Base-by-base conservation (phyloP, 1,140 invertebrate species). In the Macrosteles quadrilineatus region DNA sequence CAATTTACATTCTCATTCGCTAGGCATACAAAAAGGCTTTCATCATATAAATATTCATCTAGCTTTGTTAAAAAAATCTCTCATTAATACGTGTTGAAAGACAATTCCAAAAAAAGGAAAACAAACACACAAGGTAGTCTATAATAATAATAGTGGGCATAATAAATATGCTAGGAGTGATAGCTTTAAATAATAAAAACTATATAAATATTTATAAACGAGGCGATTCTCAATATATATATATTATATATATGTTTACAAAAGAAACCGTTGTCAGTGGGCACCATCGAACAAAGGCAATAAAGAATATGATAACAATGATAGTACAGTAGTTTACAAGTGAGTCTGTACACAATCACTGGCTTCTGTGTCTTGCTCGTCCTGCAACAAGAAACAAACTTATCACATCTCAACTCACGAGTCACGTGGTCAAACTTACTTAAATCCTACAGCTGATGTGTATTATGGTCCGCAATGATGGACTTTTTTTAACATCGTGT, bases 231-330 rank as follows among this genome's bases (percentile, higher is more conserved):
- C n/a, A n/a, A n/a, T n/a, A n/a, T n/a, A 40, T 66, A 66, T 43
- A 27, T 43, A 66, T 23, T 45, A 27, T 66, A 25, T 32, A 64
- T n/a, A 25, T 27, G 27, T 43, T n/a, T 40, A 43, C 19, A 66
- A 64, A 66, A 27, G 23, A 66, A n/a, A 43, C 40, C 23, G 25
- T 66, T 19, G 31, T 45, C 19, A 25, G 17, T 19, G 32, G 40
- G 63, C 63, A 66, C 63, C 63, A 66, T 66, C 31, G 21, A 66
- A 66, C 40, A 66, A 66, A 66, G 63, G 36, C 40, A 66, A 45
- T 66, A 43, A 66, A 43, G 32, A 66, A 43, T 43, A 40, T 43
- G 32, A 64, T 32, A n/a, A n/a, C n/a, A n/a, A n/a, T n/a, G n/a
- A n/a, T n/a, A n/a, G 29, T 64, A 32, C 29, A 32, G 19, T 64